phyloP scores from a whole-genome alignment of 2,113 vertebrate genomes.

The Phylloscopus trochiloides region DNA sequence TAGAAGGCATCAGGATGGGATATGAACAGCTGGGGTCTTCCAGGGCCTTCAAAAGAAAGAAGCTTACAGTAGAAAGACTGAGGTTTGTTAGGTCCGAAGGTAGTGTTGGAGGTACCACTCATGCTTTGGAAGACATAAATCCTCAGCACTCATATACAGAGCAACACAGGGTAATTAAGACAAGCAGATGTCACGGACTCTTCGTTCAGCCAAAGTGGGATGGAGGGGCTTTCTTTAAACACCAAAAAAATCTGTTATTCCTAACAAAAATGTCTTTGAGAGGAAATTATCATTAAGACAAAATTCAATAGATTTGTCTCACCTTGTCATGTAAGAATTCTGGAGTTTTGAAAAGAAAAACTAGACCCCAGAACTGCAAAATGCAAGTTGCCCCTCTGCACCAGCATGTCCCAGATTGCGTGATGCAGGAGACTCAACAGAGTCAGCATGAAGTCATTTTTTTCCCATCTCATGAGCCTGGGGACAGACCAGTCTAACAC shows the following conservation, averaged over 20 bases:
- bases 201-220: not conserved
- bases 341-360: not conserved
- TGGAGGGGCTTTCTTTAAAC: not conserved
- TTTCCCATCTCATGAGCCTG: not conserved
- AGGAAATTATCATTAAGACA: not conserved
- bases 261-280: not conserved
- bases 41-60: not conserved
- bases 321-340: not conserved
- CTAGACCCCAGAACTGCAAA: not conserved
- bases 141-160: not conserved
- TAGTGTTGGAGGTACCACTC: not conserved
- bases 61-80: not conserved
- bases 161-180: not conserved
- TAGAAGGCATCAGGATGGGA: not conserved
- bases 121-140: not conserved
- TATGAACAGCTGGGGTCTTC: not conserved
- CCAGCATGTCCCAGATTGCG: not conserved
- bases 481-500: not conserved
- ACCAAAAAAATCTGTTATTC: not conserved
- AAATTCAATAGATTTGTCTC: not conserved
- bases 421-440: not conserved
- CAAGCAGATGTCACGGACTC: not conserved
- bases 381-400: not conserved
- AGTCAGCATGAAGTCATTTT: not conserved
- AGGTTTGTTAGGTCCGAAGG: not conserved